Base-by-base conservation (phyloP, 2,888 invertebrate species). In the Eumacrocentrus americanus region DNA sequence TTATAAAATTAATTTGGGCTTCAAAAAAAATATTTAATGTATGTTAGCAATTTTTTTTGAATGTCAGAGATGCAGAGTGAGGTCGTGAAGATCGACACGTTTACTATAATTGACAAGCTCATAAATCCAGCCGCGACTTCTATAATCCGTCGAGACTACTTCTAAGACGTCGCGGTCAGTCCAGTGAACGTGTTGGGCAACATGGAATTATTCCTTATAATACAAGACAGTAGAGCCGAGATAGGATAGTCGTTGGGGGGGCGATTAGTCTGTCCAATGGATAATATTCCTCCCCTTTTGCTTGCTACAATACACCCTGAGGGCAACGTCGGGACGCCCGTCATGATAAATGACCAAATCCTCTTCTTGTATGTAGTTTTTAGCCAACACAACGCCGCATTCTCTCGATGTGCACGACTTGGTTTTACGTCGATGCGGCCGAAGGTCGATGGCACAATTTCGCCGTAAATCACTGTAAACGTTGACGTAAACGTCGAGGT, bases 301-400 rank as follows among this genome's bases (percentile, higher is more conserved):
- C 37, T 73, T 74, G 68, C 66, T 64, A 66, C 66, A 64, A 65
- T 58, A 70, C 59, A 48, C 68, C 76, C 76, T 72, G 64, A 65
- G 72, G 79, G 71, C 74, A 68, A 62, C 70, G 63, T 65, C 67
- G 68, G 66, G 74, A 73, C 70, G 67, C 69, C 64, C 63, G 51
- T 55, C 67, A 70, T 79, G 79, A 80, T 80, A 75, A 79, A 80
- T 77, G 79, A 79, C 76, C 77, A 74, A 79, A 79, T 75, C 72
- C 69, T 72, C 74, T 69, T 67, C 71, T 73, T 68, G 67, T 16
- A 56, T 48, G 29, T 46, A 63, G 67, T 74, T 73, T 72, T 73
- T 71, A 70, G 60, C 70, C 67, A 61, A 42, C 60, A 29, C 38
- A 42, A 34, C 40, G 16, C 51, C 37, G 54, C 48, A 29, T 14